Evolutionary conservation across 1,140 invertebrate species (phyloP).

Genomic region (Sitobion miscanthi): DNA sequence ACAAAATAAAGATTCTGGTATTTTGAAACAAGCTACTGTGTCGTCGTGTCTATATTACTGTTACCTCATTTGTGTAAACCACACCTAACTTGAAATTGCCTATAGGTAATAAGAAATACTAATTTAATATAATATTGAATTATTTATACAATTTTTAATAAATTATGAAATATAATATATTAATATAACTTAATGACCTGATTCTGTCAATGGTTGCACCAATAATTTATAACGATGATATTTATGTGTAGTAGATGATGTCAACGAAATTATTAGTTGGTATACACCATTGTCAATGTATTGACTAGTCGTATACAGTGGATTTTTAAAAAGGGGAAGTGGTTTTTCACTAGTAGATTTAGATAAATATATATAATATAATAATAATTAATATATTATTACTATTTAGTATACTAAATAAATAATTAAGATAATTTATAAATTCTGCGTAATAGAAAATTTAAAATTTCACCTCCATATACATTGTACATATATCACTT

Average conservation of each 20-base stretch:
- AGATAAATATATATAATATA: too few relatives aligned
- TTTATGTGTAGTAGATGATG: neutral
- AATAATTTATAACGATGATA: neutral
- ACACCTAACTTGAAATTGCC: neutral
- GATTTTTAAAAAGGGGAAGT: neutral
- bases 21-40: neutral
- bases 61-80: neutral
- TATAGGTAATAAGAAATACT: neutral
- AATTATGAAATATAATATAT: neutral
- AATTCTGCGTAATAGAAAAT: too few relatives aligned
- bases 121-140: neutral
- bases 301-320: neutral
- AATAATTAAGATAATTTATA: too few relatives aligned
- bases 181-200: neutral
- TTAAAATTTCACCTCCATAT: too few relatives aligned
- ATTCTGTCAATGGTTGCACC: neutral
- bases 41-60: neutral
- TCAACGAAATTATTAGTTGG: neutral
- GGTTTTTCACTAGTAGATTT: too few relatives aligned
- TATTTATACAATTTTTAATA: neutral
- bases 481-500: too few relatives aligned
- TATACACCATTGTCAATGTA: neutral
- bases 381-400: too few relatives aligned
- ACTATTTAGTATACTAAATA: too few relatives aligned
- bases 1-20: too few relatives aligned